Conservation (phyloP, 2,888 invertebrate species). For the Scaptomyza tumidula region DNA sequence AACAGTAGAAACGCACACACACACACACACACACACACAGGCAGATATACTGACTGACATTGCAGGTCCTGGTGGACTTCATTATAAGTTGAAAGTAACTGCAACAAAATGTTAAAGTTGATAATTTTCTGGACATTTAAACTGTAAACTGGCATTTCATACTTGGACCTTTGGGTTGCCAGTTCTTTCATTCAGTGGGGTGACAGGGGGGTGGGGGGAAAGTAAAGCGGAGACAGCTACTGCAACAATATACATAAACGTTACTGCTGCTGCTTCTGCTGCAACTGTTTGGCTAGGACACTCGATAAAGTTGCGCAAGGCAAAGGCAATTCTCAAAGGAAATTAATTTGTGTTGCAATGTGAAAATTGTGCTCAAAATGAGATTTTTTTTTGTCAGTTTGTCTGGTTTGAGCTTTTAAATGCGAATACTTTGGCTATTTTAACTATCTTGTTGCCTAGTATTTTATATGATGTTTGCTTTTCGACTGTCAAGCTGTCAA, state of each 20-base stretch:
- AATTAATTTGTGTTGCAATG: conserved; percentile 78
- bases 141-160: conserved; percentile 71
- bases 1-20: conserved; percentile 4
- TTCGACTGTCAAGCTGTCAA: neutral
- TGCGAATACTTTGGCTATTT: conserved; percentile 18
- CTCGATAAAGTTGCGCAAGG: conserved; percentile 72
- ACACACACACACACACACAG: conserved; percentile 4
- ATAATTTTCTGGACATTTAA: conserved; percentile 75
- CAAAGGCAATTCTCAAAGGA: conserved; percentile 71
- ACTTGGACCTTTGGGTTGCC: conserved; percentile 45
- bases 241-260: conserved; percentile 70
- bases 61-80: conserved; percentile 60
- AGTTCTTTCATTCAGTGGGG: neutral
- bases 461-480: neutral
- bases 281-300: conserved; percentile 53
- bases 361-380: conserved; percentile 71
- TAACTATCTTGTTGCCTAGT: conserved; percentile 7
- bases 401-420: conserved; percentile 32
- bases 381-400: conserved; percentile 43
- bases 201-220: neutral
- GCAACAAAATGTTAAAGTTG: conserved; percentile 66
- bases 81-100: conserved; percentile 58
- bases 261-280: conserved; percentile 51
- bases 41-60: neutral
- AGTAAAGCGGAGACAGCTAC: conserved; percentile 18